Percentiles rank a stretch among this genome's conserved stretches.
Evolutionary conservation across 1,140 invertebrate species (phyloP).

Genomic region (Monochamus saltuarius): DNA sequence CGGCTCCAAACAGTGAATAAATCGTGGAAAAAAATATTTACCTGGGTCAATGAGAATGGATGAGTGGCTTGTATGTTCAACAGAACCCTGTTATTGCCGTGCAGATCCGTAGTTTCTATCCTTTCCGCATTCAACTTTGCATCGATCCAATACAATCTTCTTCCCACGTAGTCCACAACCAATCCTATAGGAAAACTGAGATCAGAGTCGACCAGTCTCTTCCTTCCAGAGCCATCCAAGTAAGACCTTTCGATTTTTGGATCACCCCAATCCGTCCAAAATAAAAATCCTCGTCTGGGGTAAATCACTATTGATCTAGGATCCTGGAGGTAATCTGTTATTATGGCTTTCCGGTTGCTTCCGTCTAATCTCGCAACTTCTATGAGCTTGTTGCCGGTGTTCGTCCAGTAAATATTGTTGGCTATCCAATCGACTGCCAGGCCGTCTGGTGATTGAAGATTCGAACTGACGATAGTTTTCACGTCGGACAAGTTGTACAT

Average conservation of each 20-base stretch:
- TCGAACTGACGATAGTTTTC: conserved; percentile 60
- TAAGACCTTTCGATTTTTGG: conserved; percentile 82
- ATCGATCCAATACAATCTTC: conserved; percentile 87
- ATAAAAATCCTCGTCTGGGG: conserved; percentile 77
- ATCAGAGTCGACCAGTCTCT: conserved; percentile 72
- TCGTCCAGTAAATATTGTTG: conserved; percentile 89
- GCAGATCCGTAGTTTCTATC: conserved; percentile 85
- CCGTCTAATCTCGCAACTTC: conserved; percentile 83
- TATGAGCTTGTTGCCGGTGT: conserved; percentile 77
- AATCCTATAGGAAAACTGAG: conserved; percentile 90
- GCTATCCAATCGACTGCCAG: conserved; percentile 86
- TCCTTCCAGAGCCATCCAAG: conserved; percentile 79
- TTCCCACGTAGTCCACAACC: conserved; percentile 79
- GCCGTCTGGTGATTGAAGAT: conserved; percentile 70
- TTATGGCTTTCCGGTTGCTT: conserved; percentile 69
- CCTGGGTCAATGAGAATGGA: conserved; percentile 76
- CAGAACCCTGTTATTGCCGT: conserved; percentile 76
- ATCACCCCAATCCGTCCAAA: conserved; percentile 91
- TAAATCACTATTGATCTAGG: conserved; percentile 76
- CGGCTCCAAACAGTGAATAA: no score
- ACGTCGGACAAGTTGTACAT: conserved; percentile 66
- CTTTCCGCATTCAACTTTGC: conserved; percentile 72
- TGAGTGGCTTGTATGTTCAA: conserved; percentile 63
- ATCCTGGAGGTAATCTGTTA: conserved; percentile 68
- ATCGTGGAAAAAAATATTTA: conserved; percentile 39